These are phyloP conservation scores for Nymphicus hollandicus DNA, from an alignment of 2,113 vertebrate species.

Conservation along the genomic window DNA sequence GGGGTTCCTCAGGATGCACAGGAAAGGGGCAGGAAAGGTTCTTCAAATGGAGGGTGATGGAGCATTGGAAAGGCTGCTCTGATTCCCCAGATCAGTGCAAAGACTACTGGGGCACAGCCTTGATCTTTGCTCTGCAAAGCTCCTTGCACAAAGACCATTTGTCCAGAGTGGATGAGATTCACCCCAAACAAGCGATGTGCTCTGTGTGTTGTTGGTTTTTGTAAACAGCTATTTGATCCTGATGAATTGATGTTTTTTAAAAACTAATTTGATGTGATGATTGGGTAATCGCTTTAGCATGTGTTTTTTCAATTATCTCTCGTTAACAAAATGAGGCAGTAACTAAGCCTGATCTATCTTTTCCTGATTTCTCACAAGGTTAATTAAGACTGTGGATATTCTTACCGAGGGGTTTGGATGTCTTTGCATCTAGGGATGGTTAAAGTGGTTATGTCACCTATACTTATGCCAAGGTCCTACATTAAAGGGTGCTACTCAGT, in stretches of 20 bases:
- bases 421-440: neutral
- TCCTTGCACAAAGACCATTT: neutral
- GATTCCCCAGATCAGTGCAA: neutral
- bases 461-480: neutral
- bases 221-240: neutral
- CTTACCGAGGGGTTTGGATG: neutral
- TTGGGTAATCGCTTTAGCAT: conserved; percentile 20
- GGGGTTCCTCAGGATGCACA: neutral
- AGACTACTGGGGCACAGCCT: neutral
- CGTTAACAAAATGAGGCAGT: conserved; percentile 27
- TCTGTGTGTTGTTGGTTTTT: neutral
- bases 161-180: neutral
- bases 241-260: neutral
- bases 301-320: conserved; percentile 35
- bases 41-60: neutral
- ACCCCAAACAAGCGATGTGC: neutral
- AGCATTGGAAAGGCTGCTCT: neutral
- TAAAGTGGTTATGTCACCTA: neutral
- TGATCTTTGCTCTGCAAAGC: neutral
- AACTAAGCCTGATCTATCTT: neutral
- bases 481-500: neutral
- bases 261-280: conserved; percentile 9
- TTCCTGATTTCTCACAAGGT: neutral
- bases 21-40: neutral
- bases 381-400: neutral